A percentile compares a stretch with the other conserved stretches of the same genome.
These are phyloP conservation scores for Catalaphyllia jardinei DNA, from an alignment of 64 coral and sea anemone genomes.

Conservation along the genomic window DNA sequence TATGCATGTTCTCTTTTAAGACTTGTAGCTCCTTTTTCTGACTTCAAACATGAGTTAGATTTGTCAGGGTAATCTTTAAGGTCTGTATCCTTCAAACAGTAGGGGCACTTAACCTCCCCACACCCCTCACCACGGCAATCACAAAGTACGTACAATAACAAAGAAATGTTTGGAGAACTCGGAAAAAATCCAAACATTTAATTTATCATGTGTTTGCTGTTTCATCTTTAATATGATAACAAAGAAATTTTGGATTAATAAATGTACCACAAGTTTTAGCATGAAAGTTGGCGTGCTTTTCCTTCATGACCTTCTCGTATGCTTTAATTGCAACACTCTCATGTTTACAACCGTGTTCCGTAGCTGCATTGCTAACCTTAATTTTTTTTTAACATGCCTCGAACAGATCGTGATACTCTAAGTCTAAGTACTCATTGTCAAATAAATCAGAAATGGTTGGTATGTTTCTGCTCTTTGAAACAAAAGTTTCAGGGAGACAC, in stretches of 20 bases:
- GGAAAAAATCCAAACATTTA: no score
- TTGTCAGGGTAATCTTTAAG: background rate
- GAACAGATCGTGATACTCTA: no score
- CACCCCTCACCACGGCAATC: constrained; percentile 65
- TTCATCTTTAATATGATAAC: constrained; percentile 53
- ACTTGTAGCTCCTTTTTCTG: background rate
- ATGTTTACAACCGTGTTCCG: constrained; percentile 37
- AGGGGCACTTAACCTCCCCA: constrained; percentile 57
- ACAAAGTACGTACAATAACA: constrained; percentile 9
- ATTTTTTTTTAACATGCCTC: no score
- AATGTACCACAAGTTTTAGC: constrained; percentile 53
- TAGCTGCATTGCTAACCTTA: background rate
- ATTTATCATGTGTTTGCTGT: no score
- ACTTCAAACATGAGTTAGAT: background rate
- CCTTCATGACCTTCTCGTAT: constrained; percentile 18
- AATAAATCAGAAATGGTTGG: no score
- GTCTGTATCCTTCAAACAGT: constrained; percentile 11
- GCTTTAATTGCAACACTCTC: constrained; percentile 12
- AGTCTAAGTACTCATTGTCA: no score
- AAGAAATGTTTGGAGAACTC: no score
- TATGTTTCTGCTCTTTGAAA: no score
- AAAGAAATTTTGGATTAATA: constrained; percentile 34
- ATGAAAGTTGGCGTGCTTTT: constrained; percentile 34
- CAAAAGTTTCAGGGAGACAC: no score
- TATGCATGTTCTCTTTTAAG: constrained; percentile 10